Base-by-base conservation (phyloP, 1,140 invertebrate genomes). In the Macrobrachium nipponense region DNA sequence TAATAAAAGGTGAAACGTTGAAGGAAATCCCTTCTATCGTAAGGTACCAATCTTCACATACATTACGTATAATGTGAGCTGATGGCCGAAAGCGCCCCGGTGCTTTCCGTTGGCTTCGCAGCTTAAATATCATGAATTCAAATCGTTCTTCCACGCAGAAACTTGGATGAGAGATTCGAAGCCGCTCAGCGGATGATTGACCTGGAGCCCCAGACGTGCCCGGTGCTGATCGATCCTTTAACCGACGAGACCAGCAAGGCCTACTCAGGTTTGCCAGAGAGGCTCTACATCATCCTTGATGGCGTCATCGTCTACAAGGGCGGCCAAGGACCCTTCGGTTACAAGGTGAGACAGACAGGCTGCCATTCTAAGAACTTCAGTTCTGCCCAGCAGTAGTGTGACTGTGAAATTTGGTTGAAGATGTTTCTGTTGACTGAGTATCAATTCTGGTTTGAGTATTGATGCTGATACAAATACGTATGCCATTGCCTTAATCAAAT, bases 301-400 rank as follows among this genome's bases (percentile, higher is more conserved):
- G 76, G 83, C 18, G 43, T 72, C 12, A 72, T 85, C n/a, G 76
- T 85, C 18, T 85, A 85, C 68, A 78, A 85, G 76, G 83, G 83
- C 0, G 51, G 14, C 5, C 76, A 60, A 23, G 83, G 83, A 44
- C 83, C 83, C 17, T 20, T 60, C 36, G 66, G 66, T 12, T 84
- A 84, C 20, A 84, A 78, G 82, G 82, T 84, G 15, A n/a, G n/a
- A n/a, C n/a, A n/a, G n/a, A 14, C 43, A 18, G 44, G 17, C 14
- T 59, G n/a, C 12, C 20, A 23, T 27, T 61, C 23, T 17, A 43
- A 6, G 20, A 10, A 20, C 15, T 51, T 4, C 17, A 59, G 10
- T n/a, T 15, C 0, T 59, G 11, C 43, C 7, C 27, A 36, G 27
- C 27, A 36, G 27, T 36, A 36, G 27, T 36, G 27, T 36, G 27